These are phyloP conservation scores for Mayetiola destructor DNA, from an alignment of 2,888 invertebrate species.

Conservation along the genomic window DNA sequence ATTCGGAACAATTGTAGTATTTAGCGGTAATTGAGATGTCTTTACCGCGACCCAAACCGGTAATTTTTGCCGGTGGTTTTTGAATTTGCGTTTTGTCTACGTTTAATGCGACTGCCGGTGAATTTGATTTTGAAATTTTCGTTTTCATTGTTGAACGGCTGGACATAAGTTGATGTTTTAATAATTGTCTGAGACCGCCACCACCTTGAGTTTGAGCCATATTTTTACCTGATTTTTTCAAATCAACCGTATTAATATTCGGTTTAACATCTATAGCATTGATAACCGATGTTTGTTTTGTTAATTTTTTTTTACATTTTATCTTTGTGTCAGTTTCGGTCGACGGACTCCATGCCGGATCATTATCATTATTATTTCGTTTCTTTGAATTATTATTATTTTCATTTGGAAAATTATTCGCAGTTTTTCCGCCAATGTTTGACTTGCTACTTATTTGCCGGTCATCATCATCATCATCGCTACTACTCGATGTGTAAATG, in stretches of 20 bases:
- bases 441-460: background rate
- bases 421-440: background rate
- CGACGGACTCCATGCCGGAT: background rate
- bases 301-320: background rate
- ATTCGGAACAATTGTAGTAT: conserved; percentile 3
- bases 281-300: background rate
- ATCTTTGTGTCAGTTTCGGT: background rate
- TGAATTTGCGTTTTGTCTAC: background rate
- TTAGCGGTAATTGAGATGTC: conserved; percentile 20
- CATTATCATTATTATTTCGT: background rate
- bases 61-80: conserved; percentile 21
- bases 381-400: background rate
- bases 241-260: background rate
- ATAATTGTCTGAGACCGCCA: background rate
- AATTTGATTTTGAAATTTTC: background rate
- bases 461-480: background rate
- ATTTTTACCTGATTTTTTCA: background rate
- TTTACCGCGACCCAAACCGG: conserved; percentile 25
- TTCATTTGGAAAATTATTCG: background rate
- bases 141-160: background rate
- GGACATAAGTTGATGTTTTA: background rate
- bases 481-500: background rate
- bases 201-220: too few relatives aligned
- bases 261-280: background rate
- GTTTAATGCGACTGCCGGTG: background rate